Evolutionary conservation across 2,113 vertebrate genomes (phyloP), one percentile per base, ranked within the genome.

Genomic region (Cygnus atratus): DNA sequence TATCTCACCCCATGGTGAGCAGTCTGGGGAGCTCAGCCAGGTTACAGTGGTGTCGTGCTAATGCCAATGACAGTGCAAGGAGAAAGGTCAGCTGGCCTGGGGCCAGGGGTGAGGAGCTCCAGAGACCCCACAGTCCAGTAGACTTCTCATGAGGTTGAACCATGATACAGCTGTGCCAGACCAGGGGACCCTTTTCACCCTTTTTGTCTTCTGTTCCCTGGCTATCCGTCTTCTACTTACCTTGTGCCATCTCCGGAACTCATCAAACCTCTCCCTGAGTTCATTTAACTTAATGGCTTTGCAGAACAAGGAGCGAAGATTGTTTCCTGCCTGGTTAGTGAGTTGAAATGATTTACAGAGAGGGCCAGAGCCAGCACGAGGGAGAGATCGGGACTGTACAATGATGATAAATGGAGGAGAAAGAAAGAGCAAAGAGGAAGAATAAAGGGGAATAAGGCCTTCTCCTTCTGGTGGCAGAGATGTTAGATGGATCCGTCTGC

Each of bases 21-120:
- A 43, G 21, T 17, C n/a, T 46, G 25, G 22, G 58, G 9, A 20
- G 9, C 48, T 77, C n/a, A 67, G 57, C 16, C 31, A 19, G 24
- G 31, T n/a, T 78, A 25, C 33, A 1, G 1, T 35, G 5, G 0
- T 76, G 39, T 46, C 48, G 75, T 3, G 67, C 13, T 13, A 65
- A 11, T 0, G 4, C 61, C 2, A 1, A 1, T 58, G 65, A 31
- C 6, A 4, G 33, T 31, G 41, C 21, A 63, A 72, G 29, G 43
- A 11, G 3, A 44, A 52, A 61, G 50, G 29, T 80, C 48, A 48
- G 18, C 58, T 70, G 59, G 31, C 10, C 35, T 70, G 67, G 29
- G 8, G 8, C 71, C 11, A 39, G 33, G 20, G 13, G 2, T 61
- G 33, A 43, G 3, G 7, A 54, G 17, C 25, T 86, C 44, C 57